Evolutionary conservation across 2,113 vertebrate genomes (phyloP).

Genomic region (Pseudonaja textilis): DNA sequence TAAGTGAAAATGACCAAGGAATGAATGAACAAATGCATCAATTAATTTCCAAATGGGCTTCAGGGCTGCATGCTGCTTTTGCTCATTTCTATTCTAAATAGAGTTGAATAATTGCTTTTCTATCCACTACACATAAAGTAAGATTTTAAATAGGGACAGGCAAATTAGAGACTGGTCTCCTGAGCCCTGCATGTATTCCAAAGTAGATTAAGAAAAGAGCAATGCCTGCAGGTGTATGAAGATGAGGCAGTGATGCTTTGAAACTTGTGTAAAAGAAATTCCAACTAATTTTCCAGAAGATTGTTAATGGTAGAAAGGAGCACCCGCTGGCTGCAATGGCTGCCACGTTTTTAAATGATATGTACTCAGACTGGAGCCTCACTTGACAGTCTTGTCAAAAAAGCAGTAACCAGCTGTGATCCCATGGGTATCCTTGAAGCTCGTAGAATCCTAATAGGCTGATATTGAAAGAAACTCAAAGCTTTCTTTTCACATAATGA

Average conservation of each 20-base stretch:
- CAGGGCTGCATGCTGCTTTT: neutral
- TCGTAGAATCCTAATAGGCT: constrained; percentile 39
- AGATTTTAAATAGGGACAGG: neutral
- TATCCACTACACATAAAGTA: neutral
- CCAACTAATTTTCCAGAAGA: constrained; percentile 59
- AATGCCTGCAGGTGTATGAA: constrained; percentile 37
- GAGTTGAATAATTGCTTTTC: neutral
- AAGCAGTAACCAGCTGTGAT: constrained; percentile 43
- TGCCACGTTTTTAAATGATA: constrained; percentile 58
- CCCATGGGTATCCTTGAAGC: constrained; percentile 44
- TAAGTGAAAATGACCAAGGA: neutral
- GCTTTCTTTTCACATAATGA: constrained; percentile 21
- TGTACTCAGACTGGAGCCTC: constrained; percentile 54
- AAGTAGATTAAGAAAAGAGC: neutral
- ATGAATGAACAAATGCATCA: neutral
- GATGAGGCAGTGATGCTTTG: constrained; percentile 34
- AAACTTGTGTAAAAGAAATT: constrained; percentile 52
- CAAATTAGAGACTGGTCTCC: neutral
- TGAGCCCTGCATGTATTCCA: neutral
- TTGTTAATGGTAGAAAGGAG: constrained; percentile 53
- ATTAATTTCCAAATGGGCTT: neutral
- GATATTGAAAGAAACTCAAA: constrained; percentile 27
- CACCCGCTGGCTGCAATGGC: constrained; percentile 44
- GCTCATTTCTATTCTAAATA: neutral
- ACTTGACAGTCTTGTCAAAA: constrained; percentile 63